phyloP scores from a whole-genome alignment of 2,797 vertebrate genomes.

The Sebastes melanostomus region DNA sequence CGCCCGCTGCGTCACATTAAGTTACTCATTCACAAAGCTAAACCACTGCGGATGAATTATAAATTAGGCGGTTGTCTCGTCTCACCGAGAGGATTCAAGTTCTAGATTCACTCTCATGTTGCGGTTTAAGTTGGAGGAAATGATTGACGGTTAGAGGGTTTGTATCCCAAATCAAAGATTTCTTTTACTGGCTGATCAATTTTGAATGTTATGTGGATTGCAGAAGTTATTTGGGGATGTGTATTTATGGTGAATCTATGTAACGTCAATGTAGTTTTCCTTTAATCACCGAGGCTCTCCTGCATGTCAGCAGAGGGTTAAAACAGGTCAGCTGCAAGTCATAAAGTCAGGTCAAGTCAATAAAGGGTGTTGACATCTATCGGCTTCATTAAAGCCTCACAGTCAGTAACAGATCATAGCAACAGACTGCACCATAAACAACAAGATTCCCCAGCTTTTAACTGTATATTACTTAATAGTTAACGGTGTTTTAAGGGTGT shows the following conservation, averaged over 20 bases:
- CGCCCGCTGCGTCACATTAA: not conserved
- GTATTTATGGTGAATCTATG: not conserved
- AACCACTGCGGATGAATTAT: constrained; percentile 27
- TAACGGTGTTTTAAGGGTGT: not conserved
- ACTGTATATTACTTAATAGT: not conserved
- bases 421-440: not conserved
- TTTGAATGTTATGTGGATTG: not conserved
- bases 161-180: not conserved
- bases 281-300: not conserved
- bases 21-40: constrained; percentile 46
- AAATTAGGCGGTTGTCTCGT: not conserved
- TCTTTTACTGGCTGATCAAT: not conserved
- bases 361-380: constrained; percentile 29
- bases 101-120: constrained; percentile 11
- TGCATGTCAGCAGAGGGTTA: constrained; percentile 18
- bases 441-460: not conserved
- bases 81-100: not conserved
- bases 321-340: constrained; percentile 20
- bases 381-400: constrained; percentile 33
- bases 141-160: constrained; percentile 10
- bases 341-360: constrained; percentile 43
- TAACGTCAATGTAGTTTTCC: not conserved
- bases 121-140: not conserved
- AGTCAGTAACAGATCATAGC: not conserved
- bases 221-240: not conserved